A percentile compares a stretch with the other conserved stretches of the same genome.
Evolutionary conservation across 2,113 vertebrate species (phyloP).

Genomic region (Microtus montanus): DNA sequence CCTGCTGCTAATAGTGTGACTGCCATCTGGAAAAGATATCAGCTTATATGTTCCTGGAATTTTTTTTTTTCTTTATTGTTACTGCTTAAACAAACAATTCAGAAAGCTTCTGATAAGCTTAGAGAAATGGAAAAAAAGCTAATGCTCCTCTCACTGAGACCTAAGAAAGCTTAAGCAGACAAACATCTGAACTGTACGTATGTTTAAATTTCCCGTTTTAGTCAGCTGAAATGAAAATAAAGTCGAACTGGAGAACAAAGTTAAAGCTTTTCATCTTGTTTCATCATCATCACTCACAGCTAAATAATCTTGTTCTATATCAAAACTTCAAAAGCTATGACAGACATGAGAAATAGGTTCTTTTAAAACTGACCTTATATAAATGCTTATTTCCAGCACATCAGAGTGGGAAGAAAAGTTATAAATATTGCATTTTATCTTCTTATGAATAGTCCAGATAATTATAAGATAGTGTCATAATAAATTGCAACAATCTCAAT

Average conservation of each 20-base stretch:
- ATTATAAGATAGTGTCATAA: background rate
- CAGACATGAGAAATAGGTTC: background rate
- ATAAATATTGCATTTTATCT: background rate
- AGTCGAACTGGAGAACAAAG: background rate
- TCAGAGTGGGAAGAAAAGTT: background rate
- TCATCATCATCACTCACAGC: background rate
- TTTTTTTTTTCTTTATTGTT: constrained; percentile 47
- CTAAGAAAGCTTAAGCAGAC: background rate
- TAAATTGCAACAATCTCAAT: background rate
- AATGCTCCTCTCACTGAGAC: background rate
- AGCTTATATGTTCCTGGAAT: constrained; percentile 41
- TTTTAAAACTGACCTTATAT: background rate
- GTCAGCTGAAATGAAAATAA: background rate
- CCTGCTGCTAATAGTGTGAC: constrained; percentile 70
- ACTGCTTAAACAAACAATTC: constrained; percentile 23
- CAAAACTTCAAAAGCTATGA: background rate
- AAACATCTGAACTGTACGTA: background rate
- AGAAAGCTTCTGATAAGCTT: constrained; percentile 33
- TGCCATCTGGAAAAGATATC: constrained; percentile 75
- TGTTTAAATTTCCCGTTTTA: background rate
- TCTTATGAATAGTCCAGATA: background rate
- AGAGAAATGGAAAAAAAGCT: background rate
- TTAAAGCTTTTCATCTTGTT: background rate
- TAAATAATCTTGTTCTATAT: background rate
- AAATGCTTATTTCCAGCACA: background rate